A percentile compares a stretch with the other conserved stretches of the same genome.
Conservation (phyloP, 2,888 invertebrate genomes). For the Pheosia gnoma region DNA sequence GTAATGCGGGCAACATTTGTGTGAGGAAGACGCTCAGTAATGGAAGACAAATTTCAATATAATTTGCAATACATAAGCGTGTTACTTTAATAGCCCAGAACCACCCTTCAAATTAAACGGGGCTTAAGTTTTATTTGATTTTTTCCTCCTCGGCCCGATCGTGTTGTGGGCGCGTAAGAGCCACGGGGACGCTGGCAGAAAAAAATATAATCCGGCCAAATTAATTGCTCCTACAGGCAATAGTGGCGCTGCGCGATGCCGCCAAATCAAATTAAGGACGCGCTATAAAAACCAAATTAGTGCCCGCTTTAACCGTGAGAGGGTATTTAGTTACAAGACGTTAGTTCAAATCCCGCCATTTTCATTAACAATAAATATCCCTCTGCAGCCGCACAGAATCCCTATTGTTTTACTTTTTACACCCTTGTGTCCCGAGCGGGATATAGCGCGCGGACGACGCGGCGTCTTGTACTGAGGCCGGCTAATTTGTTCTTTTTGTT, state of each 20-base stretch:
- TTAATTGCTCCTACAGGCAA: conserved; percentile 83
- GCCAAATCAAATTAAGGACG: conserved; percentile 85
- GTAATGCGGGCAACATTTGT: conserved; percentile 84
- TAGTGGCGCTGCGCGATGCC: conserved; percentile 81
- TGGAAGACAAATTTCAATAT: conserved; percentile 85
- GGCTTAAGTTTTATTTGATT: conserved; percentile 84
- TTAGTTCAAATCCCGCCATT: conserved; percentile 84
- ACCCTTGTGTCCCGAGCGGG: conserved; percentile 81
- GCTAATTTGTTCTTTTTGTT: conserved; percentile 83
- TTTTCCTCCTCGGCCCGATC: conserved; percentile 77
- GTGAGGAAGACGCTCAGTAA: conserved; percentile 83
- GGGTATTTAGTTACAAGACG: conserved; percentile 85
- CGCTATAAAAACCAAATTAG: conserved; percentile 85
- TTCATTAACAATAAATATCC: conserved; percentile 85
- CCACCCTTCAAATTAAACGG: conserved; percentile 85
- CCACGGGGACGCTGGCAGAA: conserved; percentile 55
- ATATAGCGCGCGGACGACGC: conserved; percentile 66
- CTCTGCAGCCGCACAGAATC: conserved; percentile 79
- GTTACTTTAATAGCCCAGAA: conserved; percentile 85
- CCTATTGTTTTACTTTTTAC: conserved; percentile 85
- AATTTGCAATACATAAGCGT: conserved; percentile 86
- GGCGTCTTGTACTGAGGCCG: conserved; percentile 69
- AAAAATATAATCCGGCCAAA: conserved; percentile 84
- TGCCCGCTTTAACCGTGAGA: conserved; percentile 84
- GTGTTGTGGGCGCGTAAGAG: conserved; percentile 64